Conservation (phyloP, 2,888 invertebrate genomes). For the Adineta ricciae region DNA sequence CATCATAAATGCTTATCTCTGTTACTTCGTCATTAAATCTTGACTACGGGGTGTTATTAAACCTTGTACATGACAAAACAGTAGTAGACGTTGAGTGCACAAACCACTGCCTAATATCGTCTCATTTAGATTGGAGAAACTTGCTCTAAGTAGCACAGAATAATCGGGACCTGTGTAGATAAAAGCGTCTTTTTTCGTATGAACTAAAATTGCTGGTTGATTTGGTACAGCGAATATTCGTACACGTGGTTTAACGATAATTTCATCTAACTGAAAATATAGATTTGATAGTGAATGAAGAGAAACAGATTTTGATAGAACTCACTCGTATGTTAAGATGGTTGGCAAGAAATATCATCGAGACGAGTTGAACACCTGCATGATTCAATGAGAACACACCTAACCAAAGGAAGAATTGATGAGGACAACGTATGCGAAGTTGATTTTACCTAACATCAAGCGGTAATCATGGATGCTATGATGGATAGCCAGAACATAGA, state of each 20-base stretch:
- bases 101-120: slow-evolving; percentile 8
- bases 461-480: not conserved
- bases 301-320: not conserved
- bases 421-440: not conserved
- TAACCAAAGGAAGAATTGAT: not conserved
- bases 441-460: not conserved
- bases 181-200: slow-evolving; percentile 13
- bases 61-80: slow-evolving; percentile 13
- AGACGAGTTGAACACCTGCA: not conserved
- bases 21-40: slow-evolving; percentile 14
- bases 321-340: slow-evolving; percentile 5
- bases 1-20: not conserved
- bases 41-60: not conserved
- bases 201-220: slow-evolving; percentile 5
- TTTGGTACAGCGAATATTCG: slow-evolving; percentile 3
- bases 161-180: slow-evolving; percentile 4
- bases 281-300: not conserved
- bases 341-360: not conserved
- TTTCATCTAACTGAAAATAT: slow-evolving; percentile 4
- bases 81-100: not conserved
- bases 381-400: slow-evolving; percentile 7
- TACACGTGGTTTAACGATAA: slow-evolving; percentile 11
- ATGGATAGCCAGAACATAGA: slow-evolving; percentile 1
- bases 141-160: not conserved
- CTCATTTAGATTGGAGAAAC: not conserved